Percentiles rank a stretch among this genome's conserved stretches.
These are phyloP conservation scores for Drosophila lowei DNA, from an alignment of 1,140 invertebrate genomes.

Conservation along the genomic window DNA sequence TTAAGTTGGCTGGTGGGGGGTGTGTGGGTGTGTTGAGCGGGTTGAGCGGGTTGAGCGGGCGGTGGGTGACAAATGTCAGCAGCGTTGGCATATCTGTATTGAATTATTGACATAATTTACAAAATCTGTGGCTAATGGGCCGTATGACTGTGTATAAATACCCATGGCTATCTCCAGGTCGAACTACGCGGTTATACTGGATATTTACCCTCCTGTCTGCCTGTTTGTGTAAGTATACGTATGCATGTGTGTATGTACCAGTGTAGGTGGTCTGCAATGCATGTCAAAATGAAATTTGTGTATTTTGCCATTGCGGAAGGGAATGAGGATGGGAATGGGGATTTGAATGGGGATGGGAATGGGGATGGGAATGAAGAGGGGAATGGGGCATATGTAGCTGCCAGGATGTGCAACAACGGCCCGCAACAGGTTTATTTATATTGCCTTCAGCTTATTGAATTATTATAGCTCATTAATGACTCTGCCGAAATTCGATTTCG, in stretches of 20 bases:
- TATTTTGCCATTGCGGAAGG: conserved; percentile 22
- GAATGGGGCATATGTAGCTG: no score
- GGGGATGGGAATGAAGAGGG: no score
- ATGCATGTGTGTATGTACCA: conserved; percentile 4
- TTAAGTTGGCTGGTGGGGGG: conserved; percentile 43
- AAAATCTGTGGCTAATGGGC: conserved; percentile 81
- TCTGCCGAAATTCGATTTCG: conserved; percentile 63
- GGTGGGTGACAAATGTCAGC: conserved; percentile 66
- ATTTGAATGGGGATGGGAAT: no score
- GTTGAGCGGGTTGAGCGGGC: background rate
- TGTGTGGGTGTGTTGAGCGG: background rate
- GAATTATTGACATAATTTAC: conserved; percentile 82
- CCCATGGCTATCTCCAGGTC: conserved; percentile 44
- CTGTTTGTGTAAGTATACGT: conserved; percentile 10
- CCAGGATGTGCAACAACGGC: background rate
- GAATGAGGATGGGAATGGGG: background rate
- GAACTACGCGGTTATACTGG: conserved; percentile 28
- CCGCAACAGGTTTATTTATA: conserved; percentile 78
- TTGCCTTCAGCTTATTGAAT: conserved; percentile 77
- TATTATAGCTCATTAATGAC: conserved; percentile 76
- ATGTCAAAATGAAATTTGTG: conserved; percentile 72
- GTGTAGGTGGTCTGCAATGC: conserved; percentile 53
- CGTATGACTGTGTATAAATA: conserved; percentile 67
- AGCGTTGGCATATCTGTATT: conserved; percentile 73
- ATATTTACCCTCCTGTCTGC: conserved; percentile 28